Conservation (phyloP, 2,113 vertebrate genomes). For the Aix galericulata region DNA sequence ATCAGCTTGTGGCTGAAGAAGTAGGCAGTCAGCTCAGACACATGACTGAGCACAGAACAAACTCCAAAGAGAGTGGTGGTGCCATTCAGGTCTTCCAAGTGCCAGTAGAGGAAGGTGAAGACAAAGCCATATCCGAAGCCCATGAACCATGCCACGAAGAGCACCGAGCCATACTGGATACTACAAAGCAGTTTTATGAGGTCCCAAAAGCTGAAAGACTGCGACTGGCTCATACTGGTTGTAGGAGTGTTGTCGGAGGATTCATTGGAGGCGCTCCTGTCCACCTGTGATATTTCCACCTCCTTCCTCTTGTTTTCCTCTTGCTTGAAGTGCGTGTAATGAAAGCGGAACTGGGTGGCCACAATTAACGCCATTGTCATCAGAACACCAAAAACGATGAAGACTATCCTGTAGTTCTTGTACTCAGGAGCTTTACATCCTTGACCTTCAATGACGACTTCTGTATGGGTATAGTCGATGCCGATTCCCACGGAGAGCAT, state of each 20-base stretch:
- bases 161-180: conserved; percentile 91
- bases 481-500: conserved; percentile 96
- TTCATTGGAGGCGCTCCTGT: conserved; percentile 68
- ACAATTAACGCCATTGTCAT: conserved; percentile 91
- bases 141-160: conserved; percentile 99
- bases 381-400: conserved; percentile 93
- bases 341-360: conserved; percentile 93
- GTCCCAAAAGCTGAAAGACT: conserved; percentile 86
- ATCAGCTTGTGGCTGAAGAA: conserved; percentile 98
- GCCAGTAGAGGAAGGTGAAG: conserved; percentile 98
- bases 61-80: conserved; percentile 95
- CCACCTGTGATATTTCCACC: conserved; percentile 76
- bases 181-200: conserved; percentile 90
- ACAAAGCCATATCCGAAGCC: conserved; percentile 98
- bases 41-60: conserved; percentile 92
- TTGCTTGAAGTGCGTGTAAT: conserved; percentile 74
- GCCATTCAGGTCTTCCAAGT: conserved; percentile 93
- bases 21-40: conserved; percentile 93
- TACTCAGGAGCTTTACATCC: conserved; percentile 85
- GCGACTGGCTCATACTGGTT: conserved; percentile 18
- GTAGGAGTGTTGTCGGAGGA: conserved; percentile 62
- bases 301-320: conserved; percentile 71
- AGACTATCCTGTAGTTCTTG: conserved; percentile 94
- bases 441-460: conserved; percentile 72
- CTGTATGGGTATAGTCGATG: conserved; percentile 90